These are phyloP conservation scores for Desoria tigrina DNA, from an alignment of 2,888 invertebrate species.

Conservation along the genomic window DNA sequence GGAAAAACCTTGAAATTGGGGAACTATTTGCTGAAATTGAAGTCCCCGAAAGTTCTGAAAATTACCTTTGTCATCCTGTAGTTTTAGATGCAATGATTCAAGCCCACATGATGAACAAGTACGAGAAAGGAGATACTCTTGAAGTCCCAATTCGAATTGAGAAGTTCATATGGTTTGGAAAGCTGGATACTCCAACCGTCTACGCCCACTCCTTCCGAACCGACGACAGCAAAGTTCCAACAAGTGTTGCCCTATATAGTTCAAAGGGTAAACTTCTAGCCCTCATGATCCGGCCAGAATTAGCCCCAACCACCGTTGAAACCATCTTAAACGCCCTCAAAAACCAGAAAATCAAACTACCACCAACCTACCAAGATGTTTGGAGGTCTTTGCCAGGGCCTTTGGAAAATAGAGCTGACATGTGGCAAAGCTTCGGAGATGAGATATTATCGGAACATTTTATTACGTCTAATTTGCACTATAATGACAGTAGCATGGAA, in stretches of 20 bases:
- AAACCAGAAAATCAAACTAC: conserved; percentile 4
- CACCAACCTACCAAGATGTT: background rate
- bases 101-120: background rate
- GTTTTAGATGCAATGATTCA: conserved; percentile 33
- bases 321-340: conserved; percentile 17
- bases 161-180: conserved; percentile 21
- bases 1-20: background rate
- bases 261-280: conserved; percentile 3
- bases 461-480: background rate
- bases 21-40: background rate
- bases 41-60: background rate
- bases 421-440: background rate
- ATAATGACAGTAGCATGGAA: background rate
- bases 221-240: background rate
- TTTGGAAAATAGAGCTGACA: background rate
- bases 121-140: background rate
- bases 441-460: background rate
- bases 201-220: background rate
- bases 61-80: conserved; percentile 34
- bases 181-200: background rate
- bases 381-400: background rate
- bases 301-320: conserved; percentile 25
- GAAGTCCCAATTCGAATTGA: conserved; percentile 16
- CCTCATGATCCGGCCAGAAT: conserved; percentile 10
- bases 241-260: background rate